A percentile compares a stretch with the other conserved stretches of the same genome.
These are phyloP conservation scores for Nomada fucata DNA, from an alignment of 2,888 invertebrate species.

Conservation along the genomic window DNA sequence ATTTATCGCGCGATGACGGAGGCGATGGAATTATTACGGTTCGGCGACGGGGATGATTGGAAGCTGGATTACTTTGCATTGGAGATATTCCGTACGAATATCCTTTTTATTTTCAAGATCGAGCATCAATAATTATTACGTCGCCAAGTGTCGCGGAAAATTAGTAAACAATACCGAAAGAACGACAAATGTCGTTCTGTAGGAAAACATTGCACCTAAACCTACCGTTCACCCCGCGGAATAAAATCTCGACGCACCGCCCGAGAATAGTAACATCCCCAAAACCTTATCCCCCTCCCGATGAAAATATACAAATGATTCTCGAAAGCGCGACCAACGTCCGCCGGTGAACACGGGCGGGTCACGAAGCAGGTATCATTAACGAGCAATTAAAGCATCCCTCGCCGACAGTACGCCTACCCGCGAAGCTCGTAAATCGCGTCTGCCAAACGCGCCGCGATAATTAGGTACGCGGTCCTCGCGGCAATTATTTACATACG, in stretches of 20 bases:
- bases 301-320: not conserved
- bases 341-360: not conserved
- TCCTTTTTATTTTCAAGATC: not conserved
- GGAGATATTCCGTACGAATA: no score
- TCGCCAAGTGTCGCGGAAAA: no score
- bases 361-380: constrained; percentile 39
- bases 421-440: constrained; percentile 42
- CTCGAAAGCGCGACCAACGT: not conserved
- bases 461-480: constrained; percentile 56
- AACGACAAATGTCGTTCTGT: no score
- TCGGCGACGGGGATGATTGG: no score
- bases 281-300: not conserved
- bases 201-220: no score
- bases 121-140: no score
- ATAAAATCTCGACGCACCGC: no score
- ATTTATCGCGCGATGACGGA: no score
- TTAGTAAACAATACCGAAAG: not conserved
- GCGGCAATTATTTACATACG: constrained; percentile 62
- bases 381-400: constrained; percentile 45
- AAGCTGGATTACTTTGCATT: no score
- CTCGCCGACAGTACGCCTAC: constrained; percentile 13
- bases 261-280: no score
- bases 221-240: no score
- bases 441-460: constrained; percentile 44
- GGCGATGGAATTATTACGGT: no score